These are phyloP conservation scores for Aegotheles bennettii DNA, from an alignment of 2,113 vertebrate genomes.

Conservation along the genomic window DNA sequence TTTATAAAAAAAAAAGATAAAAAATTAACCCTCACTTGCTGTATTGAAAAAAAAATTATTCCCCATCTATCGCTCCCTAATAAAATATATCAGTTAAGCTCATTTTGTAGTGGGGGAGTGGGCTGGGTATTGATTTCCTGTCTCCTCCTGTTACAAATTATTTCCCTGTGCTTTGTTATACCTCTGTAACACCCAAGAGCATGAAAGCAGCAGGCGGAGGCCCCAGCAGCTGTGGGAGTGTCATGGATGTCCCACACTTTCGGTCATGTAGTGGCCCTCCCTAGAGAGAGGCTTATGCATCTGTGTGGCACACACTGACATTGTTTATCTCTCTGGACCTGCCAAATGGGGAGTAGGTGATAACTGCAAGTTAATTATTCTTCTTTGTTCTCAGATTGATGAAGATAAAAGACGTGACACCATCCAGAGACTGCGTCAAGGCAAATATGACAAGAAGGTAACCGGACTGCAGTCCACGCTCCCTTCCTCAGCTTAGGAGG, in stretches of 20 bases:
- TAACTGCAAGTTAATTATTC: constrained; percentile 29
- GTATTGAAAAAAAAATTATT: not conserved
- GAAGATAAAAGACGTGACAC: constrained; percentile 89
- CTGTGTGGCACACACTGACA: not conserved
- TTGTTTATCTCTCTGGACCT: not conserved
- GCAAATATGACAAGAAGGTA: constrained; percentile 96
- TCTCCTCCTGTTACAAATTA: not conserved
- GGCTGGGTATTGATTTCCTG: not conserved
- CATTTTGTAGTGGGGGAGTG: not conserved
- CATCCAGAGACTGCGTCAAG: constrained; percentile 75
- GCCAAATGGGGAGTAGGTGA: not conserved
- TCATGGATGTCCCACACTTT: not conserved
- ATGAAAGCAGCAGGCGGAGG: not conserved
- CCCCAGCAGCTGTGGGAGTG: not conserved
- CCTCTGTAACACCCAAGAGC: not conserved
- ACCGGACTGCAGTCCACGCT: not conserved
- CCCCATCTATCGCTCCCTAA: not conserved
- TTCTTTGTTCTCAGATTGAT: constrained; percentile 83
- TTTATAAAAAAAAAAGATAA: too few species aligned
- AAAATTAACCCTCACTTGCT: not conserved
- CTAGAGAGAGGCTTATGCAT: not conserved
- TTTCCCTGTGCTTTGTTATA: not conserved
- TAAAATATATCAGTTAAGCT: not conserved
- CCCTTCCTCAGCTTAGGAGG: not conserved
- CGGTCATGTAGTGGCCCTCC: not conserved